Evolutionary conservation across 2,797 vertebrate species (phyloP), one percentile per base, ranked within the genome.

Genomic region (Petrocephalus schoutedeni): DNA sequence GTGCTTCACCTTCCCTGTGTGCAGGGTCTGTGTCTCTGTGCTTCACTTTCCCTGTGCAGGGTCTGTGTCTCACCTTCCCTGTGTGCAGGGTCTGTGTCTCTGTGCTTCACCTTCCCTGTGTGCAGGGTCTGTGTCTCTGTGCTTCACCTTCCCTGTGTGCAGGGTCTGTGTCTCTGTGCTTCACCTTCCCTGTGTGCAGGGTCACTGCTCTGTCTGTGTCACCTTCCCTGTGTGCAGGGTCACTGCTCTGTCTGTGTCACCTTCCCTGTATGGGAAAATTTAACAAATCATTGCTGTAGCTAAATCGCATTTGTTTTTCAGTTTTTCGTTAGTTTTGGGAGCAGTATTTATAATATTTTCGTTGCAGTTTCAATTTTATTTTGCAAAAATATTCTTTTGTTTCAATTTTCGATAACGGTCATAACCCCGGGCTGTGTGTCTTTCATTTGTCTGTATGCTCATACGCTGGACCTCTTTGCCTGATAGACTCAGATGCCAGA

Each of bases 401-500:
- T 32, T 64, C 36, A 41, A 3, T 41, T 64, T 64, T 67, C 0
- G 1, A 14, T 67, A 67, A 32, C 28, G 3, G 14, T 32, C 4
- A 32, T 14, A 32, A 32, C 61, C 28, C 61, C 32, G 61, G 61
- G n/a, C 61, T 49, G 23, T 87, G 61, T 21, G 49, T 67, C 23
- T n/a, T 45, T 19, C 32, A 19, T 84, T 19, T 86, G 10, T 64
- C 9, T 61, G 3, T 64, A 53, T 49, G 21, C 7, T 56, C 53
- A 28, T 85, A 23, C 4, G 53, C 54, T 28, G 53, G 32, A 32
- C 28, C 2, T 53, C 23, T 28, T 28, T 84, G 12, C 54, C 85
- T 32, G 87, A 14, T 89, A 97, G 96, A 96, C 96, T 23, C 96
- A 96, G 91, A 97, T 97, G 96, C 96, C 96, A 14, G 96, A 97